Conservation (phyloP, 2,113 vertebrate genomes). For the Cariama cristata region DNA sequence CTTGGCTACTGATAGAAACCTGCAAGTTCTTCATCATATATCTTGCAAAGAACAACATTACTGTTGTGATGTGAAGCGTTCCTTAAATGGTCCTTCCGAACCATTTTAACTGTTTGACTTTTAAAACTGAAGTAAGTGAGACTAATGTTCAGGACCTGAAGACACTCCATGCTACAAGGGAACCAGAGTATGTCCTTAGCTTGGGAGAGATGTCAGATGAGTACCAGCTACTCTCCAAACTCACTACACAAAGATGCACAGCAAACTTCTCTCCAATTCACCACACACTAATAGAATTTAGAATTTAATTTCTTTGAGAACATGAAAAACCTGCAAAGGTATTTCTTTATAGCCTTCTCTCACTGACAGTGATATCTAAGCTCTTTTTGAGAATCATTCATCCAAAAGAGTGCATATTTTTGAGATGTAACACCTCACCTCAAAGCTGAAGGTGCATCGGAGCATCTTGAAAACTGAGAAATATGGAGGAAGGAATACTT, state of each 20-base stretch:
- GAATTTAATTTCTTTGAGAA: not conserved
- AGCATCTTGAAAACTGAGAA: not conserved
- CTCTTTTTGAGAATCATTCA: not conserved
- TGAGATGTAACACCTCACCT: not conserved
- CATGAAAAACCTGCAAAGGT: not conserved
- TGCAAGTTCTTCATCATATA: not conserved
- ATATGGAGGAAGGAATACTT: not conserved
- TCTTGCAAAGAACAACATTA: slow-evolving; percentile 15
- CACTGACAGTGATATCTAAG: not conserved
- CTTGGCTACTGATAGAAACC: not conserved
- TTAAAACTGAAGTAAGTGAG: not conserved
- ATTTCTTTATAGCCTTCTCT: not conserved
- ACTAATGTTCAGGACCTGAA: not conserved
- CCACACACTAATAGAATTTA: not conserved
- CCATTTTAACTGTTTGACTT: slow-evolving; percentile 23
- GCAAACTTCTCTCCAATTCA: not conserved
- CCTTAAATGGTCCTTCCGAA: slow-evolving; percentile 9
- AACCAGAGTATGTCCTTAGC: not conserved
- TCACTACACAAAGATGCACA: not conserved
- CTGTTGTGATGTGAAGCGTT: not conserved
- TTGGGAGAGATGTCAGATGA: not conserved
- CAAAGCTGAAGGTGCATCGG: not conserved
- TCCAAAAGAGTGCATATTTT: not conserved
- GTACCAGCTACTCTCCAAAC: not conserved
- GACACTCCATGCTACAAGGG: not conserved